Percentiles rank a stretch among this genome's conserved stretches.
Conservation (phyloP, 1,140 invertebrate genomes). For the Tetramorium simillimum region DNA sequence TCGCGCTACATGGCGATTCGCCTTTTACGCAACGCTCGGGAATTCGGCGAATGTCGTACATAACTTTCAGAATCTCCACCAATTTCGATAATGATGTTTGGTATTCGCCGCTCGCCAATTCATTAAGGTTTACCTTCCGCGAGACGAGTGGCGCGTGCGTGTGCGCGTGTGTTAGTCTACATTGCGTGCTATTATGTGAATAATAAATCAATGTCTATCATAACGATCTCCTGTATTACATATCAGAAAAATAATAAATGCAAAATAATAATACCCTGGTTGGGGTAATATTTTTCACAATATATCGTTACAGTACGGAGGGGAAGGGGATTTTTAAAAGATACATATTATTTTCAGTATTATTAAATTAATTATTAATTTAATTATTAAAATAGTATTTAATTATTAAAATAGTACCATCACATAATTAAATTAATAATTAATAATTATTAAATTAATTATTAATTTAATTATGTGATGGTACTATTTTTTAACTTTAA, state of each 20-base stretch:
- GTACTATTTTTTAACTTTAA: too few relatives aligned
- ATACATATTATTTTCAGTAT: too few relatives aligned
- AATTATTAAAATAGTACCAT: too few relatives aligned
- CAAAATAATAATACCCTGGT: background rate
- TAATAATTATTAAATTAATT: too few relatives aligned
- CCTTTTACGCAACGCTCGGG: slow-evolving; percentile 48
- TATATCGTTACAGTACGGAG: too few relatives aligned
- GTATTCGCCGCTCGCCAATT: slow-evolving; percentile 52
- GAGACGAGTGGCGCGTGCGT: background rate
- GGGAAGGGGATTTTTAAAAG: too few relatives aligned
- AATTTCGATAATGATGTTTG: slow-evolving; percentile 60
- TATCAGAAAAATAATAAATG: background rate
- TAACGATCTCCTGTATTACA: background rate
- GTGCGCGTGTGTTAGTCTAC: background rate
- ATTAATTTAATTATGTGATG: too few relatives aligned
- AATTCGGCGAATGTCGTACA: slow-evolving; percentile 58
- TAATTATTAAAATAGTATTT: too few relatives aligned
- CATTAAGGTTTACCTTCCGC: slow-evolving; percentile 9
- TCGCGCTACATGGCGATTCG: slow-evolving; percentile 60
- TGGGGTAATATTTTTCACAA: too few relatives aligned
- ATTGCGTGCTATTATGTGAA: background rate
- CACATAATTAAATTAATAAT: too few relatives aligned
- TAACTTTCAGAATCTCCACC: slow-evolving; percentile 58
- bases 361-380: too few relatives aligned
- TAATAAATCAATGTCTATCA: background rate